A percentile compares a stretch with the other conserved stretches of the same genome.
Evolutionary conservation across 1,140 invertebrate genomes (phyloP).

Genomic region (Caerostris extrusa): DNA sequence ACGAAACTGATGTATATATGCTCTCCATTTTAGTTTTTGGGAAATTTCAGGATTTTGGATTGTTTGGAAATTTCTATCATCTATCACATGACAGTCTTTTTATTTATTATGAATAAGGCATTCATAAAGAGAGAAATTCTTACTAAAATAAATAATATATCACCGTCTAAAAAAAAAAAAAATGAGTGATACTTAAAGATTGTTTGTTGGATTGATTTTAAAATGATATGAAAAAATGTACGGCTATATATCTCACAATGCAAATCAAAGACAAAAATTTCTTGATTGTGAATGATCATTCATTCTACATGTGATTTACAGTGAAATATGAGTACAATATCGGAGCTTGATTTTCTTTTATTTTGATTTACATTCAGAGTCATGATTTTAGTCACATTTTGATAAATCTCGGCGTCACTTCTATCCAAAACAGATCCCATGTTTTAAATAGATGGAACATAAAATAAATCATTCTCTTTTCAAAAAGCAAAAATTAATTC

Average conservation of each 20-base stretch:
- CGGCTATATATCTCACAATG: neutral
- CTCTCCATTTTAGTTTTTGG: no score
- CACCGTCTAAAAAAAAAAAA: no score
- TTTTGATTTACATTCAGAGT: neutral
- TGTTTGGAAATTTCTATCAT: no score
- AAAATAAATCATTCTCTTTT: neutral
- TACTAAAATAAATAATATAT: no score
- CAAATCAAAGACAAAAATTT: neutral
- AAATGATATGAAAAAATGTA: neutral
- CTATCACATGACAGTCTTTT: no score
- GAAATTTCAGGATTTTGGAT: no score
- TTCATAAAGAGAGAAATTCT: no score
- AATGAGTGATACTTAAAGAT: neutral
- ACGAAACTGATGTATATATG: no score
- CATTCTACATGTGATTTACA: neutral
- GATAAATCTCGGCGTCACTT: neutral
- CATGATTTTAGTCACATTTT: neutral
- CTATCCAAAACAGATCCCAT: neutral
- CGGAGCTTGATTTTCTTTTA: neutral
- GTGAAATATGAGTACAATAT: neutral
- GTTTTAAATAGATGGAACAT: slow-evolving; percentile 4
- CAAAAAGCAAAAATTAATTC: neutral
- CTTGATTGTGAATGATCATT: neutral
- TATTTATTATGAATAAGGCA: no score
- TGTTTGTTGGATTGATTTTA: neutral